Base-by-base conservation (phyloP, 2,113 vertebrate genomes). In the Capreolus pygargus region DNA sequence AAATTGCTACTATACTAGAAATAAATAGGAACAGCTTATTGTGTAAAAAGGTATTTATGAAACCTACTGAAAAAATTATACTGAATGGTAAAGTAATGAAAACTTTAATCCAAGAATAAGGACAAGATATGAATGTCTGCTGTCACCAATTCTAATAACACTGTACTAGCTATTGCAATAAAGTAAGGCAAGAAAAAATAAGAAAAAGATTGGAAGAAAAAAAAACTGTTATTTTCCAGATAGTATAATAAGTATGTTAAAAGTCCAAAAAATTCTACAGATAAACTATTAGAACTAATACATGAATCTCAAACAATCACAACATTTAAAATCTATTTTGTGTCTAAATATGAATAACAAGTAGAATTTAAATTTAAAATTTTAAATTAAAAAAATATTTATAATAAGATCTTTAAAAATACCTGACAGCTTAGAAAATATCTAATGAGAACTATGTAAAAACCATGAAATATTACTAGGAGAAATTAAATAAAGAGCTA, bases 1-100 rank as follows among this genome's bases (percentile, higher is more conserved):
- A 96, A 94, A 85, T n/a, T 90, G 17, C n/a, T 85, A 33, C 39
- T 55, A n/a, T 57, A 64, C 64, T 94, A 91, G 91, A 82, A 97
- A 94, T 23, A 96, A 16, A 81, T 16, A 7, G 7, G 39, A 67
- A 85, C 1, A 30, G 36, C 19, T 84, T 97, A 91, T 57, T 92
- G 21, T 79, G 1, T 81, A 43, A 81, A 79, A 92, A 60, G 17
- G 5, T 85, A 55, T 67, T 61, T 84, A 27, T 67, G 74, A 89
- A 27, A 74, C 14, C 43, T 83, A 60, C 50, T 67, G 36, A n/a
- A 84, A 94, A 94, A 33, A 74, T 88, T 27, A 76, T n/a, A 16
- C 27, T 45, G 17, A 74, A 58, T 21, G 19, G 11, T 61, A 90
- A 82, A 89, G 86, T 21, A 78, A 30, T 83, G n/a, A 78, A 67